Evolutionary conservation across 2,113 vertebrate species (phyloP).

Genomic region (Hemiscyllium ocellatum): DNA sequence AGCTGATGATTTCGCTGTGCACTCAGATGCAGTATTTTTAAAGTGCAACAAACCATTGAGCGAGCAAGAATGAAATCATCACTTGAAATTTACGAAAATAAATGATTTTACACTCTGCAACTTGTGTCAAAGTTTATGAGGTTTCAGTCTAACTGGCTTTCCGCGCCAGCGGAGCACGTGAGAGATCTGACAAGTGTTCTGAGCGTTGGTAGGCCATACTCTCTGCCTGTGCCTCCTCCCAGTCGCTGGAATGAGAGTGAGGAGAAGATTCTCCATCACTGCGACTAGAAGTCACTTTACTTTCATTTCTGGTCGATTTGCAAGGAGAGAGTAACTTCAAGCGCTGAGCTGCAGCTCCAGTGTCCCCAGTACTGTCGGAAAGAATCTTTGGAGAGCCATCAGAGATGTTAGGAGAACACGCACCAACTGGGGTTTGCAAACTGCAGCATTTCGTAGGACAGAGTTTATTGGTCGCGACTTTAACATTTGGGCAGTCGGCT

Average conservation of each 20-base stretch:
- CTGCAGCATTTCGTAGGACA: conserved; percentile 28
- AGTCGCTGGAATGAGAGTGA: conserved; percentile 55
- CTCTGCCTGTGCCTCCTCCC: conserved; percentile 52
- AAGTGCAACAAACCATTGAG: background rate
- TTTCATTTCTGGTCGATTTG: conserved; percentile 46
- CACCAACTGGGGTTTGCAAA: conserved; percentile 38
- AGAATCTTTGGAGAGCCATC: conserved; percentile 23
- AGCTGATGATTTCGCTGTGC: background rate
- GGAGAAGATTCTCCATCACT: conserved; percentile 62
- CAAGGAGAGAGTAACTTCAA: conserved; percentile 52
- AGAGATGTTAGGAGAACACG: conserved; percentile 34
- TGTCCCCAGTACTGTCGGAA: conserved; percentile 43
- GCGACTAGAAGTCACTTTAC: conserved; percentile 47
- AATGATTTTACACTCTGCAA: background rate
- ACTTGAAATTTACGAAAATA: conserved; percentile 16
- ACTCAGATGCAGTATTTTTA: background rate
- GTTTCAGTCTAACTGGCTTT: background rate
- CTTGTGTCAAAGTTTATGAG: background rate
- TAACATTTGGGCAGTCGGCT: conserved; percentile 45
- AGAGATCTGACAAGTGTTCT: background rate
- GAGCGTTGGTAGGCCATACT: background rate
- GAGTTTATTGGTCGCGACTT: conserved; percentile 46
- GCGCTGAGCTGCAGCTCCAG: conserved; percentile 46
- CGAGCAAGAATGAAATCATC: background rate
- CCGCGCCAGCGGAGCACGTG: background rate